Evolutionary conservation across 2,888 invertebrate species (phyloP).

Genomic region (Homarus gammarus): DNA sequence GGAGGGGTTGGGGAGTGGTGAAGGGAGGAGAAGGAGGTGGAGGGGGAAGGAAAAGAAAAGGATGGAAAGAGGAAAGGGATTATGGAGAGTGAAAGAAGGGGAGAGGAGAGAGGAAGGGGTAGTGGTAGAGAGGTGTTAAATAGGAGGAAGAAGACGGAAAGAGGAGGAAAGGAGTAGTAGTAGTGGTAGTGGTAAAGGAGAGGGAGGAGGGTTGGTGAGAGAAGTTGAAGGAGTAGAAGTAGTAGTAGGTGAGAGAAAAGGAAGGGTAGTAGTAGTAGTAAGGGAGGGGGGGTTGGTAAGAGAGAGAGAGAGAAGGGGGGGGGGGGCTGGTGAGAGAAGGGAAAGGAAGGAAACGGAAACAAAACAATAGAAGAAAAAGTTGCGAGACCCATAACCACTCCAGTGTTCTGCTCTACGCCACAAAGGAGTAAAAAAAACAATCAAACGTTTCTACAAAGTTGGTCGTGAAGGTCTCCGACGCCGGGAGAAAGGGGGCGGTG

Average conservation of each 20-base stretch:
- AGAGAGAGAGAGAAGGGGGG: neutral
- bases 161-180: neutral
- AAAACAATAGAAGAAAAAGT: neutral
- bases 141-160: no score
- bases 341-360: neutral
- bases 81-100: no score
- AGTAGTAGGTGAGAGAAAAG: neutral
- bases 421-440: neutral
- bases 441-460: slow-evolving; percentile 20
- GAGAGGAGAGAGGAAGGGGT: no score
- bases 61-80: no score
- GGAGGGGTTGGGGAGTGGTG: no score
- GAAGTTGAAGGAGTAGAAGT: neutral
- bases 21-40: neutral
- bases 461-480: neutral
- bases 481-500: neutral
- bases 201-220: neutral
- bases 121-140: no score
- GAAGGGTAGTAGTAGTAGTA: neutral
- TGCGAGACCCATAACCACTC: neutral
- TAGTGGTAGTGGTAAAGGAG: neutral
- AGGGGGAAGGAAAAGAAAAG: neutral
- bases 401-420: neutral
- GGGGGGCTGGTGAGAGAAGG: neutral
- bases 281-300: neutral